Conservation (phyloP, 2,888 invertebrate species). For the Thera obeliscata region DNA sequence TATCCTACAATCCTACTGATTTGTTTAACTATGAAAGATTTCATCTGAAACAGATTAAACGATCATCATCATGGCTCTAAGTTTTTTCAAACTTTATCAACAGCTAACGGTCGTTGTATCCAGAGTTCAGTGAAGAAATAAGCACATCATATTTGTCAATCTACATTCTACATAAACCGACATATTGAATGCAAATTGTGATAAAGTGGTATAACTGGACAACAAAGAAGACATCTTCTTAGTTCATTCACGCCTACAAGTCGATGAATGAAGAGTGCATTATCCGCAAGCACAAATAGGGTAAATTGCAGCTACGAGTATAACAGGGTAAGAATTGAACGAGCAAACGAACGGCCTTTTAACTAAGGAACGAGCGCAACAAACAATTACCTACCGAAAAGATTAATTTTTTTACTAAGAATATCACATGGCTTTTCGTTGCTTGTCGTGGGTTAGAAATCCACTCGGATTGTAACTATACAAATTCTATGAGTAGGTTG, state of each 20-base stretch:
- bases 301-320: conserved; percentile 13
- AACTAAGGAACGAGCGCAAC: neutral
- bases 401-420: no score
- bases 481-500: no score
- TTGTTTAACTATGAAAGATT: no score
- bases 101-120: neutral
- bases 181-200: conserved; percentile 4
- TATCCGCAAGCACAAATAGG: conserved; percentile 14
- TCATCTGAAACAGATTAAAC: no score
- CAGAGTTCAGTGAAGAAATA: neutral
- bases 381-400: neutral
- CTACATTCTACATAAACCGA: conserved; percentile 1
- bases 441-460: no score
- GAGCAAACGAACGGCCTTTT: conserved; percentile 1
- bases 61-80: no score
- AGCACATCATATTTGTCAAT: neutral
- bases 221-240: conserved; percentile 13
- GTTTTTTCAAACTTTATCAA: neutral
- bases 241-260: conserved; percentile 21
- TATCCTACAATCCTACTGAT: no score
- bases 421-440: no score
- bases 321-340: conserved; percentile 19
- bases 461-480: no score
- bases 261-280: conserved; percentile 20
- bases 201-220: conserved; percentile 10